Evolutionary conservation across 2,797 vertebrate genomes (phyloP), one percentile per base, ranked within the genome.

Genomic region (Hyperoplus immaculatus): DNA sequence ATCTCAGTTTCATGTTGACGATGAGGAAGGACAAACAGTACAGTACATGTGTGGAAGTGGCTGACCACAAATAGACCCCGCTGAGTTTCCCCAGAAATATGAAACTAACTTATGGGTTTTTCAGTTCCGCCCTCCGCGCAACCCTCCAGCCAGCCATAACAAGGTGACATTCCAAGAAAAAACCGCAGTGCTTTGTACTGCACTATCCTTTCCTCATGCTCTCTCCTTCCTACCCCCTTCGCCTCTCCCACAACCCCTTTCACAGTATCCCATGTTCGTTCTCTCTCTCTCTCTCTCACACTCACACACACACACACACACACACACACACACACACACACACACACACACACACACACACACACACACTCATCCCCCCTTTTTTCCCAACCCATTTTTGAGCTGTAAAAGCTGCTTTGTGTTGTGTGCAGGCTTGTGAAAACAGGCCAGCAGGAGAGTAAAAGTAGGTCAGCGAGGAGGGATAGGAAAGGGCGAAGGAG

Each of bases 381-480:
- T 45, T 56, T 47, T 12, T 9, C 38, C 56, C 65, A 75, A 41
- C 65, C 82, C 68, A 58, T 86, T 77, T 87, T 81, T 78, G 75
- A 85, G 84, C 82, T 82, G 83, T 81, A 86, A 88, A 86, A 88
- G 83, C 88, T 65, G 75, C 83, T 91, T 89, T 90, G 78, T 90
- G 76, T 90, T 90, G 84, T 89, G 89, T 43, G 43, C 78, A 89
- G 91, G 86, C 90, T 88, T 83, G 73, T 69, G 85, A 92, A 94
- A 94, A 90, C 82, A 79, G 93, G 90, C 90, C 90, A 93, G 83
- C 90, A 93, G 83, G 76, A 80, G 87, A 87, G 85, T 84, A 86
- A 94, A 95, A 95, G 92, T 95, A 95, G 95, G 95, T 95, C 94
- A 95, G 69, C 43, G 85, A 88, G 85, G 86, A 91, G 66, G 83